These are phyloP conservation scores for Oreochromis niloticus DNA, from an alignment of 2,113 vertebrate genomes.

Conservation along the genomic window DNA sequence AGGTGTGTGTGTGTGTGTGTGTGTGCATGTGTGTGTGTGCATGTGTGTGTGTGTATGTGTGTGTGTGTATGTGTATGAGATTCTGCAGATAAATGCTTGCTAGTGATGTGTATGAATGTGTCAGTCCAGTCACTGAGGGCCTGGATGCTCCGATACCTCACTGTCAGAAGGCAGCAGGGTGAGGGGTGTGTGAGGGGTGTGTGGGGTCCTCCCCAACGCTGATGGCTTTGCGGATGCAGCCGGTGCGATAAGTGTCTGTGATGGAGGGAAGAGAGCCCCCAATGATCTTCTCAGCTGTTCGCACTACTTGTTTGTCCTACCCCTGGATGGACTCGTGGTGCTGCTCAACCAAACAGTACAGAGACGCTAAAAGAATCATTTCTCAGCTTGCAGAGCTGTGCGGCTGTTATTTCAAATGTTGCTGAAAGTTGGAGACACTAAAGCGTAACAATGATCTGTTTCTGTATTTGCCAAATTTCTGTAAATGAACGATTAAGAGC, in stretches of 20 bases:
- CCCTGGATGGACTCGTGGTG: neutral
- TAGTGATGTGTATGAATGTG: neutral
- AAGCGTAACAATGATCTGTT: neutral
- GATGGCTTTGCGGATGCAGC: neutral
- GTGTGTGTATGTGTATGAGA: neutral
- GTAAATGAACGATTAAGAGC: neutral
- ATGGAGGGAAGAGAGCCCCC: neutral
- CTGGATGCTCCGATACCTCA: neutral
- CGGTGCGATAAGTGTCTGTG: neutral
- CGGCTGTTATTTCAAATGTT: neutral
- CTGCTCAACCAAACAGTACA: rapidly evolving
- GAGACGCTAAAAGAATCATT: neutral
- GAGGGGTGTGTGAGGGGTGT: rapidly evolving
- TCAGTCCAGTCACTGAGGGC: neutral
- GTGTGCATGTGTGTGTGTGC: neutral
- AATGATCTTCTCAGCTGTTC: neutral
- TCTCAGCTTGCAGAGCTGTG: neutral
- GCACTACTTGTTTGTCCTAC: neutral
- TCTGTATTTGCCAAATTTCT: neutral
- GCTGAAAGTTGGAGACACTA: neutral
- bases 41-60: neutral
- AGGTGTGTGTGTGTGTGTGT: neutral
- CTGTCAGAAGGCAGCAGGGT: neutral
- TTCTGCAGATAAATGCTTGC: neutral
- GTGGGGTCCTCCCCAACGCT: neutral